These are phyloP conservation scores for Pachypanchax playfairii DNA, from an alignment of 2,113 vertebrate genomes.

Conservation along the genomic window DNA sequence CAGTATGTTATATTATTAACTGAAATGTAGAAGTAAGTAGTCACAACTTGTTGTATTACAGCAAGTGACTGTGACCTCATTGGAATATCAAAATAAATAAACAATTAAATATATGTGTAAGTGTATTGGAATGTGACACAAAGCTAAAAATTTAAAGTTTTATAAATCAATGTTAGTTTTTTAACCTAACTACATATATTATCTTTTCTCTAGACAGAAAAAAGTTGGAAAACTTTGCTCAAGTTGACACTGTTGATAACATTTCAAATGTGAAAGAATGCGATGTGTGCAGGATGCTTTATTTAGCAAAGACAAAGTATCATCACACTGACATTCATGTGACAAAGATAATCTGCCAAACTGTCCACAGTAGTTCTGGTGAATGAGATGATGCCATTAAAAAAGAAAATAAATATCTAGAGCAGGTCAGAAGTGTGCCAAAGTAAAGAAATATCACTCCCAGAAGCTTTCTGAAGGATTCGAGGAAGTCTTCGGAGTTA, in stretches of 20 bases:
- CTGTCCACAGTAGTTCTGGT: slow-evolving; percentile 31
- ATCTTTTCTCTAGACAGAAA: slow-evolving; percentile 1
- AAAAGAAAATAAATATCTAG: slow-evolving; percentile 57
- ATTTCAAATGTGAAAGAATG: not conserved
- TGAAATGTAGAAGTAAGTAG: too few species aligned
- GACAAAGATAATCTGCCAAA: slow-evolving; percentile 32
- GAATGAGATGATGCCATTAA: slow-evolving; percentile 50
- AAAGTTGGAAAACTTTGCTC: slow-evolving; percentile 9
- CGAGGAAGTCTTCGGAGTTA: slow-evolving; percentile 70
- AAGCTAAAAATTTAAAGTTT: slow-evolving; percentile 23
- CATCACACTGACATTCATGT: slow-evolving; percentile 1
- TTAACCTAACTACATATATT: not conserved
- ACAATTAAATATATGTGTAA: too few species aligned
- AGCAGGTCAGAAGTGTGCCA: slow-evolving; percentile 64
- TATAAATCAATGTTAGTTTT: too few species aligned
- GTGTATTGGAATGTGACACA: not conserved
- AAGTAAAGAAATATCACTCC: slow-evolving; percentile 73
- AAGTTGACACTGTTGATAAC: not conserved
- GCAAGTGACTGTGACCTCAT: too few species aligned
- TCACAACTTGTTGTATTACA: too few species aligned
- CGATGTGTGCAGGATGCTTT: not conserved
- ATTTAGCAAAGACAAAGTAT: slow-evolving; percentile 6
- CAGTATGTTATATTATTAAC: too few species aligned
- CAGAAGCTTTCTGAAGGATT: slow-evolving; percentile 71
- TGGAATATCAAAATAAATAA: too few species aligned